Evolutionary conservation across 2,888 invertebrate genomes (phyloP).

Genomic region (Cistogaster globosa): DNA sequence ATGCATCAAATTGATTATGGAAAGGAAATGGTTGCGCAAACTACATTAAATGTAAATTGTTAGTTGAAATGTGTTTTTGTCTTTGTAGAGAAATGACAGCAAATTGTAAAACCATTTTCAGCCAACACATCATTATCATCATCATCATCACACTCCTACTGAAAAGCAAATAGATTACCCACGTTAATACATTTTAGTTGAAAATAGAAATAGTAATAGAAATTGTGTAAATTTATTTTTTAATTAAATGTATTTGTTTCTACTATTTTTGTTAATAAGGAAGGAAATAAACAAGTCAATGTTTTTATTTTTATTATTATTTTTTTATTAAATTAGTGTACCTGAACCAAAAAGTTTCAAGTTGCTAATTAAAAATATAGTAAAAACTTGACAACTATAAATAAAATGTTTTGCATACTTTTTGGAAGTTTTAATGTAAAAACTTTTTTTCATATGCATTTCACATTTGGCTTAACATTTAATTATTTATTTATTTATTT

Average conservation of each 20-base stretch:
- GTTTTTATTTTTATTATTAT: background rate
- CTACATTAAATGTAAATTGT: conserved; percentile 54
- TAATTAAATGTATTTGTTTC: conserved; percentile 45
- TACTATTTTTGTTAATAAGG: conserved; percentile 29
- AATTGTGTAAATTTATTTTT: conserved; percentile 50
- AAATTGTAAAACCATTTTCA: conserved; percentile 44
- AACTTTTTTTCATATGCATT: background rate
- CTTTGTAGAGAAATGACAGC: conserved; percentile 12
- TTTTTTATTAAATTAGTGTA: no score
- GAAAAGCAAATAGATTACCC: background rate
- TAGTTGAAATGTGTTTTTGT: conserved; percentile 21
- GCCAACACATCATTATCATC: conserved; percentile 27
- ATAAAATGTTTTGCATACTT: conserved; percentile 33
- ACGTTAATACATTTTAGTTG: conserved; percentile 26
- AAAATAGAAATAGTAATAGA: background rate
- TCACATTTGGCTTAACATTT: background rate
- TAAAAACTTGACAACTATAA: conserved; percentile 12
- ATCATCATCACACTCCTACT: background rate
- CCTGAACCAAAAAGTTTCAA: background rate
- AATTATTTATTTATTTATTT: background rate
- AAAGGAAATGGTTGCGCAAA: conserved; percentile 62
- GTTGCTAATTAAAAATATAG: conserved; percentile 11
- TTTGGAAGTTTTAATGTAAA: conserved; percentile 23
- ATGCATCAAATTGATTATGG: conserved; percentile 58
- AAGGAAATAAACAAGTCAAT: conserved; percentile 43